A percentile compares a stretch with the other conserved stretches of the same genome.
Evolutionary conservation across 2,113 vertebrate genomes (phyloP).

Genomic region (Apistogramma diplotaenia): DNA sequence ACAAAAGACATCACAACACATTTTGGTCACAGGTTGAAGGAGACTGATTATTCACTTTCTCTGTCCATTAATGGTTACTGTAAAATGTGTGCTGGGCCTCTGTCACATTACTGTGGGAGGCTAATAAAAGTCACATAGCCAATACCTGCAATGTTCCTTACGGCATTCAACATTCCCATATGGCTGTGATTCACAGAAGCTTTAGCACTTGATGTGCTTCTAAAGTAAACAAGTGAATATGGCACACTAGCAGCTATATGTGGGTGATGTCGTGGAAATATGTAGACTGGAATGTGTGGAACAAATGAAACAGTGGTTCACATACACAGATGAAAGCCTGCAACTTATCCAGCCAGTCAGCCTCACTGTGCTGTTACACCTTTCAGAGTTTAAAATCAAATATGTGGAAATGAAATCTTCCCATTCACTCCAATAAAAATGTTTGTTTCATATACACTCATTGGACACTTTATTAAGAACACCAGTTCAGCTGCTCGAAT

Average conservation of each 20-base stretch:
- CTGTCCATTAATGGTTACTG: background rate
- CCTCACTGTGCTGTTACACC: background rate
- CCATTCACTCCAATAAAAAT: background rate
- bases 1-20: background rate
- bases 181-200: background rate
- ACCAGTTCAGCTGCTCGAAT: background rate
- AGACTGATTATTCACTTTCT: background rate
- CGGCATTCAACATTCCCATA: too few species aligned
- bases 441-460: too few species aligned
- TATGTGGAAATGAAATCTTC: background rate
- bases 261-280: background rate
- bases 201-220: background rate
- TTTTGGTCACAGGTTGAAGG: background rate
- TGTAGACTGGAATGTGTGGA: background rate
- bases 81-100: background rate
- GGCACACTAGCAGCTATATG: background rate
- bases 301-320: background rate
- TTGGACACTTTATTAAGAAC: too few species aligned
- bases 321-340: too few species aligned
- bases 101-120: background rate
- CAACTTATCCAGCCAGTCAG: too few species aligned
- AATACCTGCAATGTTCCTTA: background rate
- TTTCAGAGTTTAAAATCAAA: background rate
- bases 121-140: background rate
- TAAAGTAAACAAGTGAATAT: too few species aligned